These are phyloP conservation scores for Octomys mimax DNA, from an alignment of 2,797 vertebrate genomes.

Conservation along the genomic window DNA sequence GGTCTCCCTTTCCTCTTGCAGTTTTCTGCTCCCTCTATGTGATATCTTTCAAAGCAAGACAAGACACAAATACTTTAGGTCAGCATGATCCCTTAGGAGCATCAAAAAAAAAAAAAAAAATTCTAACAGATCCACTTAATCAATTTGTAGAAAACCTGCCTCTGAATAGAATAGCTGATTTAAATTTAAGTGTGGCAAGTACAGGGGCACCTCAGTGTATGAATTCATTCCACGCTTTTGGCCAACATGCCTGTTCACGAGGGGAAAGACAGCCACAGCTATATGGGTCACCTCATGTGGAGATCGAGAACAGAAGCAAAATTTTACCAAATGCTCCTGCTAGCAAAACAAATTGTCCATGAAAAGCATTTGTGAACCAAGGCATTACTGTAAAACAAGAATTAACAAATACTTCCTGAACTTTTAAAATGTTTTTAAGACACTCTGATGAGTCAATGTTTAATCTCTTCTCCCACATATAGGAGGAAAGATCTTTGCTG, in stretches of 20 bases:
- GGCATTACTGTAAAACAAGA: slow-evolving; percentile 43
- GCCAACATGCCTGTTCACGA: background rate
- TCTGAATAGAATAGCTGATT: slow-evolving; percentile 66
- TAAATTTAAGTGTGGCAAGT: slow-evolving; percentile 80
- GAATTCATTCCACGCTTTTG: background rate
- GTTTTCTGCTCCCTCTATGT: background rate
- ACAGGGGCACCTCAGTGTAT: background rate
- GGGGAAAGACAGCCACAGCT: background rate
- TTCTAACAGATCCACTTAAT: slow-evolving; percentile 53
- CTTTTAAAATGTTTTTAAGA: slow-evolving; percentile 82
- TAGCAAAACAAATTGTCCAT: background rate
- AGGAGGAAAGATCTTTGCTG: slow-evolving; percentile 70
- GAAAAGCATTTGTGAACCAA: background rate
- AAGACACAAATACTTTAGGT: slow-evolving; percentile 26
- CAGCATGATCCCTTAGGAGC: background rate
- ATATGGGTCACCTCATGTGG: background rate
- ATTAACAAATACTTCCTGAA: slow-evolving; percentile 83
- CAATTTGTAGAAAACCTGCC: slow-evolving; percentile 65
- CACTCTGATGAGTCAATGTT: slow-evolving; percentile 76
- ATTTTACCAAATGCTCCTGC: background rate
- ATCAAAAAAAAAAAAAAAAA: slow-evolving; percentile 46
- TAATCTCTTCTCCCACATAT: slow-evolving; percentile 81
- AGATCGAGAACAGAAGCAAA: background rate
- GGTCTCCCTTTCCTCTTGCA: background rate
- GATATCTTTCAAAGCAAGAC: slow-evolving; percentile 19